Evolutionary conservation across 2,797 vertebrate species (phyloP), one percentile per base, ranked within the genome.

Genomic region (Oreortyx pictus): DNA sequence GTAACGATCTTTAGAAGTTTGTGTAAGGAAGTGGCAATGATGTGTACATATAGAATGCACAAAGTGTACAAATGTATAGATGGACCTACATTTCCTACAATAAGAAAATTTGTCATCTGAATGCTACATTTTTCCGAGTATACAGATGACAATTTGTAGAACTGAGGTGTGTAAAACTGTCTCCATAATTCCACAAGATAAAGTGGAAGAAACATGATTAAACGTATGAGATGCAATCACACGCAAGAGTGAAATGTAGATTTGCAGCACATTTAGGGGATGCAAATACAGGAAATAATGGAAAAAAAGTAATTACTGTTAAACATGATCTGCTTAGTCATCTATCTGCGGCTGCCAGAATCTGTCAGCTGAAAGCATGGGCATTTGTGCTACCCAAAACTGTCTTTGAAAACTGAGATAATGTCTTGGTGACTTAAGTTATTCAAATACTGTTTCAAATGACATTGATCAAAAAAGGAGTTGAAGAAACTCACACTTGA

Each of bases 291-390:
- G 64, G 81, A 82, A 86, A 57, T 67, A 73, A 70, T 64, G 61
- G 16, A 46, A 72, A 65, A 66, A 71, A 75, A 50, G 3, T 50
- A 52, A 74, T 89, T 20, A 16, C 9, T 60, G n/a, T 84, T 76
- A 73, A 90, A 70, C 27, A 8, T 47, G 27, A 27, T 79, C 20
- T 90, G 31, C 68, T 80, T 93, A 70, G 78, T 90, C 46, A 54
- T 39, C 47, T 84, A 9, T 39, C 22, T 54, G 46, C 73, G 62
- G 7, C 74, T 86, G 24, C 43, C 60, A 76, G 70, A 80, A 64
- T n/a, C 57, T 88, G 41, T 66, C 73, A 66, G 74, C 66, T 86
- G 9, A 75, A 72, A 81, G 66, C 31, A 64, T 18, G 70, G 17
- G 16, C 35, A 46, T 75, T 88, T 56, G 41, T 65, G 82, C n/a